Base-by-base conservation (phyloP, 2,888 invertebrate species). In the Drosophila meridiana region DNA sequence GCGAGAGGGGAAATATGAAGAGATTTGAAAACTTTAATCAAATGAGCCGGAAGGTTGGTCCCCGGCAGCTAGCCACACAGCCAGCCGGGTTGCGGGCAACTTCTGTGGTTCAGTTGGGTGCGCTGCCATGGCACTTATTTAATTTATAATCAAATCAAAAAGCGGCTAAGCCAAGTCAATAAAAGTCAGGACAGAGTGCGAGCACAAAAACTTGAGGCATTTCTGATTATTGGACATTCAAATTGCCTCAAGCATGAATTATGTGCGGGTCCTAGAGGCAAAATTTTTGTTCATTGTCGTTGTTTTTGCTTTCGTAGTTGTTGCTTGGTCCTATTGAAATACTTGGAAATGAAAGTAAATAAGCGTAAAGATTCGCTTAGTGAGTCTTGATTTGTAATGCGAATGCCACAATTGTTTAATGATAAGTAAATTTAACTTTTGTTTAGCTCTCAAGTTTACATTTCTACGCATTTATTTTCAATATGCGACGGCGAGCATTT, bases 201-300 rank as follows among this genome's bases (percentile, higher is more conserved):
- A 72, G 69, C 61, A 57, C 66, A 68, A 67, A 75, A 89, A 87
- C 84, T 89, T 87, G 74, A 75, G 83, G 88, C 90, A 84, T 85
- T 85, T 82, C 82, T 74, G 83, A 85, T 89, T 87, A 77, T 80
- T 88, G 90, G 86, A 85, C 84, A 89, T 89, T 85, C 86, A 87
- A 88, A 85, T 85, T 85, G 88, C 83, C 88, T 88, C 83, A 89
- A 89, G 85, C 85, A 82, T 85, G 90, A 85, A 85, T 85, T 87
- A 85, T 85, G 86, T 75, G 71, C 83, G 75, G 77, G 14, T 34
- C 73, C 80, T 76, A 64, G 76, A 73, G 42, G 47, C 58, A 63
- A 79, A 70, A 60, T 47, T 26, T 40, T 20, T 36, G 40, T 42
- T 32, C 71, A 40, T 64, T 83, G 83, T 68, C 58, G 45, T 50